phyloP scores from a whole-genome alignment of 2,888 invertebrate genomes.

The Cantharis rufa region DNA sequence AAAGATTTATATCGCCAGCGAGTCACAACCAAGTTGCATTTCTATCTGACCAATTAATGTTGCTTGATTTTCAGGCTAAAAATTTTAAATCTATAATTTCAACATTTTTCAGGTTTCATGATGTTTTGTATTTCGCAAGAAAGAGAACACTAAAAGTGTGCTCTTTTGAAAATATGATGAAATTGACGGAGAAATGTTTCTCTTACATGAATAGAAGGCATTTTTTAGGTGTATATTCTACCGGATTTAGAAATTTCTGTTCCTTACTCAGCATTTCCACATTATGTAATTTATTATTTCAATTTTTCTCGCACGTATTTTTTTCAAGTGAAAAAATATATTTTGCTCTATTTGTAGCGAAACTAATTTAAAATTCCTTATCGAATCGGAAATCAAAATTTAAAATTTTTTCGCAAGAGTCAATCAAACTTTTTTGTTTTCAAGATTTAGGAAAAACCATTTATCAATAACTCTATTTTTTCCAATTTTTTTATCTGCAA shows the following conservation, averaged over 20 bases:
- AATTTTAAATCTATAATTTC: not conserved
- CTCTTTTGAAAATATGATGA: not conserved
- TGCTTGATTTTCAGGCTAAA: no score
- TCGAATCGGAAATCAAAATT: not conserved
- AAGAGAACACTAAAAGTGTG: not conserved
- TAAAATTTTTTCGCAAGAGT: not conserved
- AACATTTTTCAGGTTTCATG: not conserved
- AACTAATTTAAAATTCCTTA: not conserved
- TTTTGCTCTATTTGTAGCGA: not conserved
- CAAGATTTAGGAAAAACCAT: not conserved
- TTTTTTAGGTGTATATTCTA: not conserved
- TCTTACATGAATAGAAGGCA: not conserved
- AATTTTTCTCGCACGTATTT: not conserved
- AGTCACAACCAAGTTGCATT: no score
- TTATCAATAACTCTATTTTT: slow-evolving; percentile 1
- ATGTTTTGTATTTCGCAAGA: not conserved
- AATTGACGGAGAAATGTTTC: not conserved
- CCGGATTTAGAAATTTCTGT: not conserved
- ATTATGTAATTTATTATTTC: not conserved
- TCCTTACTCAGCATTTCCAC: not conserved
- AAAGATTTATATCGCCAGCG: no score
- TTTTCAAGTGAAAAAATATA: not conserved
- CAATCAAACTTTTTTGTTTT: not conserved
- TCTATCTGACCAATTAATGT: no score
- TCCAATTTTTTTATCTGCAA: slow-evolving; percentile 8